These are phyloP conservation scores for Urophycis tenuis DNA, from an alignment of 2,797 vertebrate species.

Conservation along the genomic window DNA sequence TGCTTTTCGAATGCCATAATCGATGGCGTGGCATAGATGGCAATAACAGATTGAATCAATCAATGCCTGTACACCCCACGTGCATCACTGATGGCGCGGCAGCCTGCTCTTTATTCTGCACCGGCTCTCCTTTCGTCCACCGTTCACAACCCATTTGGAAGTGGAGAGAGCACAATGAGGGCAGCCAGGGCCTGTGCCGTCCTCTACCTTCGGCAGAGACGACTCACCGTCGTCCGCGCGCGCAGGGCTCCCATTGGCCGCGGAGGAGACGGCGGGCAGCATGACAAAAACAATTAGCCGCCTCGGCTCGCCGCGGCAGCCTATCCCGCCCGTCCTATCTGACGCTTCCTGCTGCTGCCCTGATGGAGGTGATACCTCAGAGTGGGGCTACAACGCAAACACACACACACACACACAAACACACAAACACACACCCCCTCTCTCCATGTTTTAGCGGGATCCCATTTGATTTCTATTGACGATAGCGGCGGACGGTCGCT, in stretches of 20 bases:
- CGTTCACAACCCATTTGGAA: background rate
- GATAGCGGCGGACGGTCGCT: conserved; percentile 51
- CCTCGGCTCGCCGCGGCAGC: conserved; percentile 4
- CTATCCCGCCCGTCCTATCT: conserved; percentile 45
- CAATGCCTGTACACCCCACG: background rate
- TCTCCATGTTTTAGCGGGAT: conserved; percentile 56
- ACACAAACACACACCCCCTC: conserved; percentile 41
- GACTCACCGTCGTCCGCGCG: background rate
- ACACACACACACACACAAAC: no score
- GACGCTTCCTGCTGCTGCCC: conserved; percentile 29
- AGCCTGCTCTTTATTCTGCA: background rate
- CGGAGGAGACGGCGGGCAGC: background rate
- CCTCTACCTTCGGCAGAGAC: background rate
- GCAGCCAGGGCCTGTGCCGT: background rate
- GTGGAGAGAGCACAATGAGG: background rate
- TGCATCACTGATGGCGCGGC: background rate
- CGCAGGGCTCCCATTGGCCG: background rate
- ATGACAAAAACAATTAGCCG: background rate
- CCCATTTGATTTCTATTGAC: conserved; percentile 64
- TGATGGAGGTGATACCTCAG: conserved; percentile 54
- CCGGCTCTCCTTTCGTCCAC: background rate
- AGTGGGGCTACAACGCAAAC: conserved; percentile 45
- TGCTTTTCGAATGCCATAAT: background rate
- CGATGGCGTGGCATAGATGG: background rate
- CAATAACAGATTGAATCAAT: background rate